A percentile compares a stretch with the other conserved stretches of the same genome.
phyloP scores from a whole-genome alignment of 2,113 vertebrate genomes.

The Sceloporus undulatus region DNA sequence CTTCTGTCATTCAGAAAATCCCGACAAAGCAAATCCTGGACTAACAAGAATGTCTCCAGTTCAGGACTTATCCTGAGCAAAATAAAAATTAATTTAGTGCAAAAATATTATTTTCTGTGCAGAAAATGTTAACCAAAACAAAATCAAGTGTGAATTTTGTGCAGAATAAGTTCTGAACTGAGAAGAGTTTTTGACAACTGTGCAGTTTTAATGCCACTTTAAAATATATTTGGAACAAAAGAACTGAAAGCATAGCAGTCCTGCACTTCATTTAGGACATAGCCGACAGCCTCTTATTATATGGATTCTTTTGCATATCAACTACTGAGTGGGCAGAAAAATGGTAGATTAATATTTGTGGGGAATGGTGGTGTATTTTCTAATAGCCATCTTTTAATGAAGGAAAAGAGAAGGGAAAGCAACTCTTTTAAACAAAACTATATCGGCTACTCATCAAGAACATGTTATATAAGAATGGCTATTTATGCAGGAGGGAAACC shows the following conservation, averaged over 20 bases:
- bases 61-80: no score
- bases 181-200: slow-evolving; percentile 8
- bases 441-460: slow-evolving; percentile 21
- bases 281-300: neutral
- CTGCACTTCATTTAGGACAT: slow-evolving; percentile 1
- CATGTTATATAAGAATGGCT: slow-evolving; percentile 17
- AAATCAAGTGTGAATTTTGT: neutral
- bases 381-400: neutral
- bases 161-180: slow-evolving; percentile 2
- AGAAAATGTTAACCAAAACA: no score
- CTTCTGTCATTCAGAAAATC: no score
- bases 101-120: no score
- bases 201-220: slow-evolving; percentile 56
- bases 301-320: neutral
- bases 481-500: slow-evolving; percentile 43
- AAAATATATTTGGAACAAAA: slow-evolving; percentile 49
- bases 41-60: no score
- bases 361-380: slow-evolving; percentile 26
- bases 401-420: slow-evolving; percentile 28
- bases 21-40: no score
- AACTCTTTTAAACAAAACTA: neutral
- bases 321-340: neutral
- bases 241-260: slow-evolving; percentile 19
- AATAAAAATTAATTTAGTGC: no score
- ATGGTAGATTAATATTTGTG: slow-evolving; percentile 10